Base-by-base conservation (phyloP, 2,888 invertebrate species). In the Heliconius ismenius region DNA sequence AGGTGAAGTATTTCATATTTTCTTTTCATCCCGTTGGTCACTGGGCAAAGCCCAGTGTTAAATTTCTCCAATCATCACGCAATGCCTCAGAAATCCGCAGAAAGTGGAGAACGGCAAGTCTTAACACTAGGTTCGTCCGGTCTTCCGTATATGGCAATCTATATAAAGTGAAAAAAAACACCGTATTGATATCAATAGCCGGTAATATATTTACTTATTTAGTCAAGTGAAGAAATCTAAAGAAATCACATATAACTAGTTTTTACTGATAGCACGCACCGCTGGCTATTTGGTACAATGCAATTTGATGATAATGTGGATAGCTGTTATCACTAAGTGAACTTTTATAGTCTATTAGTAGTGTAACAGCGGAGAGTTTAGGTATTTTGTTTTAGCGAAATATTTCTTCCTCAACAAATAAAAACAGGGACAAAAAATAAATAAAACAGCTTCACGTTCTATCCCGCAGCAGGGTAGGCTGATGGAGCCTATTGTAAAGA, bases 231-330 rank as follows among this genome's bases (percentile, higher is more conserved):
- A 78, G 74, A 74, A 76, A 78, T 74, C 65, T 63, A 65, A 74
- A 74, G 75, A 72, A 75, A 67, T 76, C 64, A 69, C 24, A 26
- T 36, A 73, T 62, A n/a, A n/a, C 21, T 58, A 15, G 75, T 77
- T 77, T 77, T 75, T 79, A 76, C 74, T 72, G 75, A 76, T 76
- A 77, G 63, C 75, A 74, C 74, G 79, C 77, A 54, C 72, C 67
- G 58, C 11, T 74, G 70, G n/a, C 3, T 74, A 79, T 77, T 74
- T 73, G 65, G 77, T 49, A 74, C 77, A 77, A 62, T 60, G 74
- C 58, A 68, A 62, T 62, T 75, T 9, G 54, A 77, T 69, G 77
- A 75, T 79, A 76, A 67, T 77, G 69, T 26, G 58, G 60, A 63
- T 60, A 70, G 65, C 43, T 74, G 73, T 79, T 79, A 79, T 79